These are phyloP conservation scores for Chironex yamaguchii DNA, from an alignment of 30 jellyfish, hydroid and myxozoan genomes.

Conservation along the genomic window DNA sequence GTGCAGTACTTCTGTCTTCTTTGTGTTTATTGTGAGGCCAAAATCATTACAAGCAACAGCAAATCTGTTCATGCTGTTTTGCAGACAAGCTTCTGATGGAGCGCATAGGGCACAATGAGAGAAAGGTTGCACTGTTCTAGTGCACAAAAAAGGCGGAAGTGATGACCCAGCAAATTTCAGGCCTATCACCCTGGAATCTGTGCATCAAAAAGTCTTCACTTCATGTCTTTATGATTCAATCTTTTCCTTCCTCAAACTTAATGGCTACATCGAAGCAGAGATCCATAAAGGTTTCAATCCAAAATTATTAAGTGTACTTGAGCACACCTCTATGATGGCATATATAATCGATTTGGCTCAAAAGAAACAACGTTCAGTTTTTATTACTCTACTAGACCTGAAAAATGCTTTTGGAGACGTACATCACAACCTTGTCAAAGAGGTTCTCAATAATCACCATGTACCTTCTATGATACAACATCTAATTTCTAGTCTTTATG, in stretches of 20 bases:
- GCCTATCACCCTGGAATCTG: neutral
- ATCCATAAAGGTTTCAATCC: neutral
- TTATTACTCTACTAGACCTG: neutral
- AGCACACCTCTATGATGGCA: neutral
- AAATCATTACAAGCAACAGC: too few relatives aligned
- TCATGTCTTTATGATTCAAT: neutral
- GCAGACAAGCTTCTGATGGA: too few relatives aligned
- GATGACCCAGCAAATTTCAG: conserved; percentile 1
- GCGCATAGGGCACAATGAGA: too few relatives aligned
- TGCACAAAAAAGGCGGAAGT: neutral
- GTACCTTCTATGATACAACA: neutral
- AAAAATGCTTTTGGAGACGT: conserved; percentile 16
- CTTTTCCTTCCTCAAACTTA: neutral
- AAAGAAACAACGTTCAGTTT: conserved; percentile 18
- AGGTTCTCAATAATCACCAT: neutral
- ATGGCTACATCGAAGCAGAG: neutral
- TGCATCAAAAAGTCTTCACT: neutral
- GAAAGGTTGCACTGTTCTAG: conserved; percentile 39
- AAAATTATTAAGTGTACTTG: neutral
- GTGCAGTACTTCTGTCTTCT: too few relatives aligned
- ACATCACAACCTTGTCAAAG: neutral
- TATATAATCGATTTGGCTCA: neutral
- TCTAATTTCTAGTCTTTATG: conserved; percentile 18
- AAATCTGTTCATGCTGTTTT: too few relatives aligned
- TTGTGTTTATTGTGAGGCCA: too few relatives aligned